Evolutionary conservation across 2,797 vertebrate species (phyloP).

Genomic region (Carcharodon carcharias): DNA sequence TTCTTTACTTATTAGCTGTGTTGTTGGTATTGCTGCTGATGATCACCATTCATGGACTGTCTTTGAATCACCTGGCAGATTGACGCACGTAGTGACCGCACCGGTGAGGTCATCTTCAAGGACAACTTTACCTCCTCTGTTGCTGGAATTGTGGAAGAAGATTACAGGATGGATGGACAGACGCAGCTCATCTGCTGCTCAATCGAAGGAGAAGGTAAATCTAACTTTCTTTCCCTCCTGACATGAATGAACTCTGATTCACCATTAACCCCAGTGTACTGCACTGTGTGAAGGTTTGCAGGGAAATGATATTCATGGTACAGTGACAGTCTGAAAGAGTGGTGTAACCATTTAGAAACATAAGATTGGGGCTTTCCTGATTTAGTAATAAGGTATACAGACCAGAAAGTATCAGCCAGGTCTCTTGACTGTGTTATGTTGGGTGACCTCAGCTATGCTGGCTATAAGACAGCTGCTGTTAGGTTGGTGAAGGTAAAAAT

Average conservation of each 20-base stretch:
- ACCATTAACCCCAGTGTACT: neutral
- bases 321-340: neutral
- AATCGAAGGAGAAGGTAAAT: slow-evolving; percentile 82
- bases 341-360: neutral
- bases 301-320: neutral
- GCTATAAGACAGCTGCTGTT: neutral
- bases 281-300: neutral
- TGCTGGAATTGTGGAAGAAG: slow-evolving; percentile 86
- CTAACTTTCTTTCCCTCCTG: neutral
- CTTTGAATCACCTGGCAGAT: slow-evolving; percentile 60
- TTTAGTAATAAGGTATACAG: neutral
- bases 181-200: slow-evolving; percentile 89
- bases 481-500: neutral
- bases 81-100: slow-evolving; percentile 89
- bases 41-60: slow-evolving; percentile 1
- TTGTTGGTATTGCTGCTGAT: neutral
- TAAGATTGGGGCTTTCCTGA: neutral
- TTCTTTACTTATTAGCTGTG: neutral
- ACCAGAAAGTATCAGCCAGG: neutral
- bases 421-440: neutral
- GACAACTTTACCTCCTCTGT: slow-evolving; percentile 90
- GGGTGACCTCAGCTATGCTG: neutral
- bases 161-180: slow-evolving; percentile 91
- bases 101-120: slow-evolving; percentile 95
- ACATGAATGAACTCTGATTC: neutral